Percentiles rank a stretch among this genome's conserved stretches.
phyloP scores from a whole-genome alignment of 2,888 invertebrate genomes.

The Rhopalosiphum nymphaeae region DNA sequence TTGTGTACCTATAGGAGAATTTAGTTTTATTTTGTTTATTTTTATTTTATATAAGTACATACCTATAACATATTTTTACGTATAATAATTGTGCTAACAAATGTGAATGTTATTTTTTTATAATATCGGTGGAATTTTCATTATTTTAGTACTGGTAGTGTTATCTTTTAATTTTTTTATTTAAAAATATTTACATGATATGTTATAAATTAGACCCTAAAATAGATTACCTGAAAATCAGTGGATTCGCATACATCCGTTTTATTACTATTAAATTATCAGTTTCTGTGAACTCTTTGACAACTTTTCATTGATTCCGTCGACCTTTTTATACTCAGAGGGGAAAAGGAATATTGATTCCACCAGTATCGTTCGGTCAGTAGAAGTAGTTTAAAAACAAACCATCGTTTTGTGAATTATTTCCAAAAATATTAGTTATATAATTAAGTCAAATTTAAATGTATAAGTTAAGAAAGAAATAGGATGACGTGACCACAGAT shows the following conservation, averaged over 20 bases:
- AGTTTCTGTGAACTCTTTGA: neutral
- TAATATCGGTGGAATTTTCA: neutral
- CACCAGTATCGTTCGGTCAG: no score
- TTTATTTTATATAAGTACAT: neutral
- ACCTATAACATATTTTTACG: neutral
- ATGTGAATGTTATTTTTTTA: neutral
- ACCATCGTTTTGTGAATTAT: no score
- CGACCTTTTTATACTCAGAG: no score
- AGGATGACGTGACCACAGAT: no score
- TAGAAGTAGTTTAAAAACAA: no score
- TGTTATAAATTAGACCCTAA: neutral
- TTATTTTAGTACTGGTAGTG: neutral
- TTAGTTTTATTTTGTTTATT: neutral
- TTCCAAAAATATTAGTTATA: no score
- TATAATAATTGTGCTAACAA: neutral
- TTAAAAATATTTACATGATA: neutral
- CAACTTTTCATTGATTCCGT: no score
- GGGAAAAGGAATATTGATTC: no score
- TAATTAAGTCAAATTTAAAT: no score
- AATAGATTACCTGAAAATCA: neutral
- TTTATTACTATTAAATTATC: neutral
- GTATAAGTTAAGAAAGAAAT: no score
- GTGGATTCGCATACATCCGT: neutral
- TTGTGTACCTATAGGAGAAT: neutral
- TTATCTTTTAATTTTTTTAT: neutral